Base-by-base conservation (phyloP, 2,888 invertebrate genomes). In the Leptinotarsa peninsularis region DNA sequence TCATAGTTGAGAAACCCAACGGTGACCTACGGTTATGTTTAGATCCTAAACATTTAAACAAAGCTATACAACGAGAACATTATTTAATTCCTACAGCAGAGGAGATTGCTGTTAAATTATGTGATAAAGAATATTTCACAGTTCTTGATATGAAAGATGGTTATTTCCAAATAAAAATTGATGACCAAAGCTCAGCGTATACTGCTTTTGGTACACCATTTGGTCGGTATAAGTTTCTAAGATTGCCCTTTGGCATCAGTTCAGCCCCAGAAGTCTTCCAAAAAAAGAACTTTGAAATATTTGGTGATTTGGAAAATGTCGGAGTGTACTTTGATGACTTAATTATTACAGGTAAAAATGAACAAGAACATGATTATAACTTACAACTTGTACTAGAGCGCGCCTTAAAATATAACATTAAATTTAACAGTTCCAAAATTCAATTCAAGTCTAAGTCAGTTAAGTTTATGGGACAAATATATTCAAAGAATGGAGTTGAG, bases 81-180 rank as follows among this genome's bases (percentile, higher is more conserved):
- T 76, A 27, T 74, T 72, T 66, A n/a, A 77, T 67, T 33, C 79
- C 71, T 50, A 74, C 76, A n/a, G 14, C 27, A 66, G 78, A 66
- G 27, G 27, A 27, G 27, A 27, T 27, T 27, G 27, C 27, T 27
- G 27, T 27, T 27, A 5, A 27, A 27, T 73, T 76, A 21, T 17
- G 17, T 60, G 68, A 71, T 60, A 75, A 78, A 75, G 14, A 71
- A 43, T 77, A 23, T 52, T 80, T 80, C 13, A 73, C 79, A 7
- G 77, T 80, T 15, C 60, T 80, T 4, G 75, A 77, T 52, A 80
- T 80, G 76, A 80, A 80, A 63, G 78, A 76, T 73, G 72, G 66
- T 52, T 76, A 79, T 33, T 72, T 33, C 17, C 71, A 4, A 56
- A 73, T 49, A 27, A 43, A 21, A 21, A 33, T n/a, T 67, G 58